phyloP scores from a whole-genome alignment of 2,797 vertebrate genomes.

The Cygnus olor region DNA sequence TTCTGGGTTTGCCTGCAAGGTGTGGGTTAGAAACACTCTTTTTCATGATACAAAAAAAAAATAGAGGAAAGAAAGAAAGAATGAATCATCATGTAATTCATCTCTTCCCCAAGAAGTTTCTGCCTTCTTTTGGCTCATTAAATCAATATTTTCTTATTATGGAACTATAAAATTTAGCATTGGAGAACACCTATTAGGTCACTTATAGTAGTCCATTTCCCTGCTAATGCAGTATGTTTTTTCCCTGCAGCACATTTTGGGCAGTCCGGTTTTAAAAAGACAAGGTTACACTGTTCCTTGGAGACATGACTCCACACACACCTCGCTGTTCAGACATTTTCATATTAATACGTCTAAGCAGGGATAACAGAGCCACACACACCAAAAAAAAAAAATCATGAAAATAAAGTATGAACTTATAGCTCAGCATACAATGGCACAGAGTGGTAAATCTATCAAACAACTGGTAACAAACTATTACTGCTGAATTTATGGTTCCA shows the following conservation, averaged over 20 bases:
- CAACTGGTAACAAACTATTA: not conserved
- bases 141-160: not conserved
- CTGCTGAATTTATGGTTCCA: not conserved
- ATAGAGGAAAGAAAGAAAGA: not conserved
- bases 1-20: slow-evolving; percentile 39
- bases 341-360: slow-evolving; percentile 17
- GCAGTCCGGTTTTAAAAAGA: not conserved
- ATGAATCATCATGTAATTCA: slow-evolving; percentile 4
- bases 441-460: slow-evolving; percentile 5
- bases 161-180: not conserved
- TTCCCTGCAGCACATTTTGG: slow-evolving; percentile 7
- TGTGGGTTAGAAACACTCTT: not conserved
- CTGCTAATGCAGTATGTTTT: not conserved
- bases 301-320: slow-evolving; percentile 1
- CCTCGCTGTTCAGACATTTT: slow-evolving; percentile 9
- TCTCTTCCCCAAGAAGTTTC: not conserved
- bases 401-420: not conserved
- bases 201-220: not conserved
- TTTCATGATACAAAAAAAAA: not conserved
- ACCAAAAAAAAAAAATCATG: not conserved
- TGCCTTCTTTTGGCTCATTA: slow-evolving; percentile 25
- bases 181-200: not conserved
- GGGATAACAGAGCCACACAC: slow-evolving; percentile 2
- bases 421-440: not conserved
- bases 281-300: not conserved